phyloP scores from a whole-genome alignment of 2,888 invertebrate species.

The Cephus pulcher region DNA sequence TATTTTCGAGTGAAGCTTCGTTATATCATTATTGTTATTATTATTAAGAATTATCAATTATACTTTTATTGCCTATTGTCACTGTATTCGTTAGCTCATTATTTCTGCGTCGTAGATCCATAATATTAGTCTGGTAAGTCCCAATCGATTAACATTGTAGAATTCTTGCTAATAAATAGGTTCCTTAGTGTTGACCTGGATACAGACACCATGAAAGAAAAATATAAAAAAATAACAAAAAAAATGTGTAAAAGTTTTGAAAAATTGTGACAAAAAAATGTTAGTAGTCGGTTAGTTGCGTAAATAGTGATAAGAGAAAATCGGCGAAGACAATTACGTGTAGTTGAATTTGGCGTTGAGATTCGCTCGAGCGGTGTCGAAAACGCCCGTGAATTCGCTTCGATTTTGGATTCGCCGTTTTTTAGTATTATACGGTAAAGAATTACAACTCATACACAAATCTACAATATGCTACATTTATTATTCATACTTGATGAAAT shows the following conservation, averaged over 20 bases:
- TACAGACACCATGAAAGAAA: constrained; percentile 43
- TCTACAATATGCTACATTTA: constrained; percentile 50
- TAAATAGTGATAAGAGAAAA: constrained; percentile 28
- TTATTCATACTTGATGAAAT: constrained; percentile 50
- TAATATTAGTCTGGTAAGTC: constrained; percentile 35
- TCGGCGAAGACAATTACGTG: background rate
- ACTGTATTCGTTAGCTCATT: constrained; percentile 20
- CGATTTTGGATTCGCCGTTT: constrained; percentile 12
- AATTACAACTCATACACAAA: constrained; percentile 18
- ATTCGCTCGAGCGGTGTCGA: background rate
- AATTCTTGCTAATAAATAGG: constrained; percentile 57
- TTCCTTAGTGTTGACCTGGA: constrained; percentile 58
- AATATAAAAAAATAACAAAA: constrained; percentile 21
- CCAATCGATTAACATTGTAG: constrained; percentile 56
- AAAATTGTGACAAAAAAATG: constrained; percentile 40
- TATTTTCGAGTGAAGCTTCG: background rate
- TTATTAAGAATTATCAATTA: constrained; percentile 13
- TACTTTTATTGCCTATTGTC: constrained; percentile 12
- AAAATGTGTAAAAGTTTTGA: no score
- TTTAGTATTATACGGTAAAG: constrained; percentile 39
- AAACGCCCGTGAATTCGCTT: background rate
- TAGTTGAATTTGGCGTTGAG: background rate
- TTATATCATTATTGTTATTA: constrained; percentile 5
- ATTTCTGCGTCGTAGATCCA: background rate
- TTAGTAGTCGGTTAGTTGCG: constrained; percentile 53